Percentiles rank a stretch among this genome's conserved stretches.
Conservation (phyloP, 2,888 invertebrate species). For the Coenonympha glycerion region DNA sequence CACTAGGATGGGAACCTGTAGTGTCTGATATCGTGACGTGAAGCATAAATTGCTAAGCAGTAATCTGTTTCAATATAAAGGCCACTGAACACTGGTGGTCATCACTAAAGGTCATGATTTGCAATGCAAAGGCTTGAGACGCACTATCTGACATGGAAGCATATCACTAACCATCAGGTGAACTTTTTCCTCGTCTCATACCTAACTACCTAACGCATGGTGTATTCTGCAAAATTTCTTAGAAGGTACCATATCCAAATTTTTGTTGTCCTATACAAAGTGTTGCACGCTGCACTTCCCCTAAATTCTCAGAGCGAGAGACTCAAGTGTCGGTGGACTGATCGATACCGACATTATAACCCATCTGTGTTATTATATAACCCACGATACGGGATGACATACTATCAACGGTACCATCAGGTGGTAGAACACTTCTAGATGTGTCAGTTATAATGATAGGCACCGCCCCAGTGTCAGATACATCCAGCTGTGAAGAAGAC, state of each 20-base stretch:
- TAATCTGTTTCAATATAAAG: too few species aligned
- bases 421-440: background rate
- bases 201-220: background rate
- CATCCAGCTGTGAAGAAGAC: too few species aligned
- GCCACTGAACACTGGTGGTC: too few species aligned
- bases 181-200: too few species aligned
- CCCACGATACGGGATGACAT: background rate
- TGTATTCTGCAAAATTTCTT: too few species aligned
- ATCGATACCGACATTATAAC: slow-evolving; percentile 35
- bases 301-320: slow-evolving; percentile 33
- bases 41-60: too few species aligned
- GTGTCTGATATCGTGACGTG: too few species aligned
- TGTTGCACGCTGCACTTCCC: slow-evolving; percentile 33
- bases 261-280: slow-evolving; percentile 6
- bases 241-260: slow-evolving; percentile 25
- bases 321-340: slow-evolving; percentile 35
- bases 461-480: too few species aligned
- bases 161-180: background rate
- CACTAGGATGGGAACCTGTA: too few species aligned
- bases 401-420: background rate
- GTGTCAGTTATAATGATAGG: too few species aligned
- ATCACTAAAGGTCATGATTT: too few species aligned
- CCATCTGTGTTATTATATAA: slow-evolving; percentile 26
- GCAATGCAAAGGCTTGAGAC: background rate
- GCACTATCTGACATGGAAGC: background rate